phyloP scores from a whole-genome alignment of 2,113 vertebrate species.

The Sapayoa aenigma region DNA sequence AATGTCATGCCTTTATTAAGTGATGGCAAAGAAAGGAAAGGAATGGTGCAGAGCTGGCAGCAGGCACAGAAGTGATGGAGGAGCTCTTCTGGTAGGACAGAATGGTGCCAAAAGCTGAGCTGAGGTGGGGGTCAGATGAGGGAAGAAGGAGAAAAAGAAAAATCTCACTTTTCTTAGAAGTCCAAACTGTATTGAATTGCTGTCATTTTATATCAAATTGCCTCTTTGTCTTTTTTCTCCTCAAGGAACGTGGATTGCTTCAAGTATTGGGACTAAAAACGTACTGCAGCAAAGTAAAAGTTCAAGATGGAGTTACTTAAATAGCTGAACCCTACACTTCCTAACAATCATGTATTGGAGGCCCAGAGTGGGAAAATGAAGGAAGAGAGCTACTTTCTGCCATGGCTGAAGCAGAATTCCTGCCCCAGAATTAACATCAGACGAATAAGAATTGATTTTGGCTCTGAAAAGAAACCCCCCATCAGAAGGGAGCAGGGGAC shows the following conservation, averaged over 20 bases:
- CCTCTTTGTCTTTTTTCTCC: background rate
- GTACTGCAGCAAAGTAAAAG: background rate
- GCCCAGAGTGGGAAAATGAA: background rate
- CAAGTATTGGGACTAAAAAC: background rate
- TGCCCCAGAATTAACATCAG: background rate
- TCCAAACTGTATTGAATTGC: background rate
- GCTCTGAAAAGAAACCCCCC: background rate
- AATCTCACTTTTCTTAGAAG: background rate
- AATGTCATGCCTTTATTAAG: background rate
- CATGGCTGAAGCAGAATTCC: background rate
- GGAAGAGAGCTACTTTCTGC: background rate
- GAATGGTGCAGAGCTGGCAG: background rate
- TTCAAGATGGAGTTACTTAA: background rate
- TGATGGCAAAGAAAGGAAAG: background rate
- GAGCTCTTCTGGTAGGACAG: background rate
- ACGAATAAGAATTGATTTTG: background rate
- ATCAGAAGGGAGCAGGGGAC: background rate
- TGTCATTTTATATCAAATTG: background rate
- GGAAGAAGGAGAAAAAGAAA: background rate
- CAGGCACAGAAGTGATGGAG: background rate
- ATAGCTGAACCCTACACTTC: background rate
- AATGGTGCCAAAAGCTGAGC: background rate
- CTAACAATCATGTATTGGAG: fast-evolving
- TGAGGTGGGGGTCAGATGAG: background rate
- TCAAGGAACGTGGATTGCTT: background rate